Percentiles rank a stretch among this genome's conserved stretches.
Evolutionary conservation across 92 coral and sea anemone species (phyloP).

Genomic region (Porites divaricata): DNA sequence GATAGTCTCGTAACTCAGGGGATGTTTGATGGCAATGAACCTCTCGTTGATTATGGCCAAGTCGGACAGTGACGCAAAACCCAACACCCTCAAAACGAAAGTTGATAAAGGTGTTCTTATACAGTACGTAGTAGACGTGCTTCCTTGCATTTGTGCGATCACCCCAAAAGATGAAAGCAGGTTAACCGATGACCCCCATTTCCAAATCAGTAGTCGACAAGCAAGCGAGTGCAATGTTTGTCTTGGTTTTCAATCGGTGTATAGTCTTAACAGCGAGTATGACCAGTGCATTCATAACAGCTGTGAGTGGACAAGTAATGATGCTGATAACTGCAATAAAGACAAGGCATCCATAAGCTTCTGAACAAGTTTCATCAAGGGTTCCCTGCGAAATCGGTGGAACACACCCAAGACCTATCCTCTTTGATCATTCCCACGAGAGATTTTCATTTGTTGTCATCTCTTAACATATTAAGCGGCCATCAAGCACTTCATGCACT

Average conservation of each 20-base stretch:
- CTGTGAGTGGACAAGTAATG: not conserved
- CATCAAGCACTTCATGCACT: no score
- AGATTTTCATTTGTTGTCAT: no score
- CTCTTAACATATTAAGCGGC: no score
- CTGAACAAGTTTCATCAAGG: not conserved
- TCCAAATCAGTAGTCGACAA: not conserved
- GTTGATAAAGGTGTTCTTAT: not conserved
- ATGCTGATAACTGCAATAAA: not conserved
- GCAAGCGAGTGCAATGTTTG: not conserved
- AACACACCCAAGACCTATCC: not conserved
- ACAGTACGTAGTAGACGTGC: constrained; percentile 18
- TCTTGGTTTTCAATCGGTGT: not conserved
- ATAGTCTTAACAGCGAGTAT: not conserved
- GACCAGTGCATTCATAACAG: not conserved
- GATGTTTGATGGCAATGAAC: not conserved
- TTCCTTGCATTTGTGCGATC: constrained; percentile 55
- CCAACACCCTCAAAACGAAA: not conserved
- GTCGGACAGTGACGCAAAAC: not conserved
- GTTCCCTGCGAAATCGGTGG: not conserved
- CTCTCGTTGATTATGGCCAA: not conserved
- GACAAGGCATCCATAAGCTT: not conserved
- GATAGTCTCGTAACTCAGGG: not conserved
- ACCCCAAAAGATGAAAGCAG: not conserved
- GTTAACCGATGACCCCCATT: not conserved
- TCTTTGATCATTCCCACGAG: no score